phyloP scores from a whole-genome alignment of 2,888 invertebrate species.

The Cheilosia variabilis region DNA sequence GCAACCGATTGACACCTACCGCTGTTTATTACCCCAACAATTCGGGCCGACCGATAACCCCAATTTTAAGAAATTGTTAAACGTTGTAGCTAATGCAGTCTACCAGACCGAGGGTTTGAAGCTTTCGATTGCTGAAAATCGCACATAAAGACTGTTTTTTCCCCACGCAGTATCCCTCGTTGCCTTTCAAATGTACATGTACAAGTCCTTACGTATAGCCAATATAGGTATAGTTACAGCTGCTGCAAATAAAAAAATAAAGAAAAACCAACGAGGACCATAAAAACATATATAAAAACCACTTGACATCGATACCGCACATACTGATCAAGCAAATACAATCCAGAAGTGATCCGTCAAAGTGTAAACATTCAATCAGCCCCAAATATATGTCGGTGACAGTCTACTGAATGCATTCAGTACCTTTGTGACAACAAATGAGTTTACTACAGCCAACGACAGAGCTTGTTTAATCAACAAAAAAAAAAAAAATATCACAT shows the following conservation, averaged over 20 bases:
- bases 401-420: conserved; percentile 27
- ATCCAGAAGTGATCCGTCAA: conserved; percentile 68
- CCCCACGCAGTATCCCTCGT: too few relatives aligned
- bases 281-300: conserved; percentile 19
- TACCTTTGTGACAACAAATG: conserved; percentile 53
- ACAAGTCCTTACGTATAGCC: neutral
- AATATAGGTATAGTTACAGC: neutral
- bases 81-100: too few relatives aligned
- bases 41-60: too few relatives aligned
- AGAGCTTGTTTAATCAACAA: conserved; percentile 59
- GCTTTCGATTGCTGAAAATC: too few relatives aligned
- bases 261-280: neutral
- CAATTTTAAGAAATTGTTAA: too few relatives aligned
- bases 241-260: neutral
- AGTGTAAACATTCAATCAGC: conserved; percentile 50
- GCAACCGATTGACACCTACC: too few relatives aligned
- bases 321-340: conserved; percentile 58
- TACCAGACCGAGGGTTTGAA: too few relatives aligned
- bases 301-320: conserved; percentile 60
- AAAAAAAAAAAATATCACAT: conserved; percentile 61
- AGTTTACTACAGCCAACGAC: conserved; percentile 43
- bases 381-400: conserved; percentile 10
- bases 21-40: too few relatives aligned
- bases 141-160: too few relatives aligned
- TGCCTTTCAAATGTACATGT: too few relatives aligned